These are phyloP conservation scores for Mus spretus DNA, from an alignment of 2,797 vertebrate species.

Conservation along the genomic window DNA sequence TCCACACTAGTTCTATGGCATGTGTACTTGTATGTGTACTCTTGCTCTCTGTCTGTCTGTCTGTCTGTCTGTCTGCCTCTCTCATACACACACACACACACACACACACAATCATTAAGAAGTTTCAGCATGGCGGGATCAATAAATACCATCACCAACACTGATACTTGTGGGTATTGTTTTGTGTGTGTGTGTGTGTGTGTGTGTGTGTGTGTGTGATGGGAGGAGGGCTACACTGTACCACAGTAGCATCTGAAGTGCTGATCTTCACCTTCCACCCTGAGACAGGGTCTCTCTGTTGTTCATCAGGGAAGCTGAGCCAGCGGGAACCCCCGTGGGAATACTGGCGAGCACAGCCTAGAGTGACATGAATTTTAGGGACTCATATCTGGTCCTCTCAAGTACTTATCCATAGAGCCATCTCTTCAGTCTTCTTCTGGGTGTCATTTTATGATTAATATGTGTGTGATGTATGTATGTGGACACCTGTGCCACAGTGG, in stretches of 20 bases:
- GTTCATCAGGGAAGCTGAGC: no score
- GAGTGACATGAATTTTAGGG: no score
- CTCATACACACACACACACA: neutral
- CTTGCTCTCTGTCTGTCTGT: neutral
- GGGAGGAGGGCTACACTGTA: neutral
- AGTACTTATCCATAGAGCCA: neutral
- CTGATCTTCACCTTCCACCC: neutral
- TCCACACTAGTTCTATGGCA: neutral
- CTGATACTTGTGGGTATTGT: accelerated
- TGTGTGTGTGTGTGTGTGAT: neutral
- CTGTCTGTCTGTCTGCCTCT: neutral
- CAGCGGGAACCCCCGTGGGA: neutral
- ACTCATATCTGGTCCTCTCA: neutral
- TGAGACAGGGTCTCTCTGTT: neutral
- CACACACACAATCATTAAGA: no score
- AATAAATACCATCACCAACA: accelerated
- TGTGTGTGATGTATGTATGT: neutral
- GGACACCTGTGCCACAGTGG: neutral
- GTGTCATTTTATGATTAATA: neutral
- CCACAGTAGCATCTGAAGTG: neutral
- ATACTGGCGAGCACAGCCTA: no score
- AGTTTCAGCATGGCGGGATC: accelerated
- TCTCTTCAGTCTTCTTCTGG: neutral
- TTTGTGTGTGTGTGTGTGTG: no score
- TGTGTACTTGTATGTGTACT: neutral